phyloP scores from a whole-genome alignment of 2,888 invertebrate genomes.

The Polymixis flavicincta region DNA sequence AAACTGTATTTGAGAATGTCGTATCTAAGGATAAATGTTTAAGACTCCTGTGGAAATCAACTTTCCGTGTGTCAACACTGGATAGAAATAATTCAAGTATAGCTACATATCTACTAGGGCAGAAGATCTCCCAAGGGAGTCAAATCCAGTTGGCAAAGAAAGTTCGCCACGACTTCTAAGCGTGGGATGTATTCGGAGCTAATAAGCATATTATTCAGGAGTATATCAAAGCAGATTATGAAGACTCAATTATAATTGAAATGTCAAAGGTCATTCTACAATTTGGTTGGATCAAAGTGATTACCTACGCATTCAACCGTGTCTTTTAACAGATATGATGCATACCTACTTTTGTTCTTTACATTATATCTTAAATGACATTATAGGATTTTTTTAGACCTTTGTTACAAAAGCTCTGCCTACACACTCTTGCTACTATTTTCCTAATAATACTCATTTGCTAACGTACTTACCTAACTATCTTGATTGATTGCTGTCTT shows the following conservation, averaged over 20 bases:
- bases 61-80: conserved; percentile 19
- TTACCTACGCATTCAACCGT: not conserved
- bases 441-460: conserved; percentile 3
- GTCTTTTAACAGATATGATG: not conserved
- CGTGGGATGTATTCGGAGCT: conserved; percentile 10
- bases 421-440: not conserved
- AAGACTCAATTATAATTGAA: conserved; percentile 22
- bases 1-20: conserved; percentile 48
- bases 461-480: not conserved
- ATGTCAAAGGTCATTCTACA: conserved; percentile 9
- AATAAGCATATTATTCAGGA: conserved; percentile 19
- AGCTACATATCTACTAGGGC: not conserved
- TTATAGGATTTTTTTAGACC: not conserved
- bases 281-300: conserved; percentile 1
- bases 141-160: conserved; percentile 30
- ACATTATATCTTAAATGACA: not conserved
- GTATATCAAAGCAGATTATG: not conserved
- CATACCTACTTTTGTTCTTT: not conserved
- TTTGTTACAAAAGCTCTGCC: not conserved
- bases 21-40: conserved; percentile 6
- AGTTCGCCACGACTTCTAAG: conserved; percentile 15
- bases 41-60: conserved; percentile 2
- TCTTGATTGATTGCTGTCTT: conserved; percentile 15
- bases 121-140: conserved; percentile 18
- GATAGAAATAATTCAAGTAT: conserved; percentile 34